Evolutionary conservation across 2,888 invertebrate species (phyloP), one percentile per base, ranked within the genome.

Genomic region (Drosophila greeni): DNA sequence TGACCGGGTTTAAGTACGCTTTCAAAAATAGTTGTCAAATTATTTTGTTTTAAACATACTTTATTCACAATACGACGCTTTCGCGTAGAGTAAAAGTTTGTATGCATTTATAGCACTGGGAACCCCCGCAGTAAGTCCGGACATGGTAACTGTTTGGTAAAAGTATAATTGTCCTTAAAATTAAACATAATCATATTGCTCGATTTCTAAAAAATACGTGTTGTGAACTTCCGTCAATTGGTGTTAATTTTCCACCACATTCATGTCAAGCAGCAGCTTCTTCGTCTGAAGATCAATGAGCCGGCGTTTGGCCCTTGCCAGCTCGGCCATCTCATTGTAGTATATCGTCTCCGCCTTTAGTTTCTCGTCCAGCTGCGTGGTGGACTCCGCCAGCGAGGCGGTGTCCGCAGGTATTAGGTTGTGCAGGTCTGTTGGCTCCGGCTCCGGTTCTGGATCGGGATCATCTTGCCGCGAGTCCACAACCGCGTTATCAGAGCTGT

Each of bases 271-370:
- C 16, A 80, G 59, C 37, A 84, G 69, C 56, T 85, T 82, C 68
- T 75, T 80, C 18, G 82, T 77, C 53, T 85, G 84, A 42, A 84
- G 52, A 58, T 84, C 85, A 9, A 84, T 72, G 12, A 81, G 53
- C 40, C 79, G 60, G 0, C 84, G 74, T 49, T 84, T 85, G 49
- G 84, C 80, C 12, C 81, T 73, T 5, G 85, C 85, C 40, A 85
- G 42, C 26, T 85, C 82, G 8, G 84, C 84, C 84, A 85, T 82
- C 54, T 85, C 85, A 66, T 85, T 85, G 37, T 73, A 85, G 59
- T 85, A 85, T 34, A 85, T 81, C 47, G 85, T 85, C 54, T 85
- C 84, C 8, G 84, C 84, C 57, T 85, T 79, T 0, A 85, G 71
- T 43, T 85, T 85, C 42, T 82, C 85, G 12, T 82, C 76, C 52